These are phyloP conservation scores for Uloborus plumipes DNA, from an alignment of 2,888 invertebrate species.

Conservation along the genomic window DNA sequence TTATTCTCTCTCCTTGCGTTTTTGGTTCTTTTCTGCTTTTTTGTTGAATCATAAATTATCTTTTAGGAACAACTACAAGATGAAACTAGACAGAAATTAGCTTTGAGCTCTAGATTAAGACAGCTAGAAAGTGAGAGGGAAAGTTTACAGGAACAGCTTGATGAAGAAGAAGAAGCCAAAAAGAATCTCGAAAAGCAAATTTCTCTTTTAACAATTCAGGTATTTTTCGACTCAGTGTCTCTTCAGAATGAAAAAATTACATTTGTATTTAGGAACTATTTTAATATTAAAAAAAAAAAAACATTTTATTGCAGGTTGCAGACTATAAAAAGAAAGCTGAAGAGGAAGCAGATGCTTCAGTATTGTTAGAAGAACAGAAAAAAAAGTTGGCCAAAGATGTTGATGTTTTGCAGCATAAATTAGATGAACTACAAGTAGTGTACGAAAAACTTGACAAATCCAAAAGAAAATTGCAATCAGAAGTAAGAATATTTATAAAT, in stretches of 20 bases:
- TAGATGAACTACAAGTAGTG: conserved; percentile 89
- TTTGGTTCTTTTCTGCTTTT: background rate
- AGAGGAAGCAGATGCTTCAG: conserved; percentile 86
- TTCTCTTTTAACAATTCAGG: conserved; percentile 59
- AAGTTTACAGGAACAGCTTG: conserved; percentile 88
- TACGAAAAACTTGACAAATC: conserved; percentile 96
- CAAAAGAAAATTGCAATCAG: conserved; percentile 97
- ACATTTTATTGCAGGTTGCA: conserved; percentile 67
- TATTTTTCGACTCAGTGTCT: conserved; percentile 1
- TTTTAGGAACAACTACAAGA: conserved; percentile 85
- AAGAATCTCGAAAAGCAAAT: conserved; percentile 86
- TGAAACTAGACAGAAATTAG: conserved; percentile 94
- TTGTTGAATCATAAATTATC: background rate
- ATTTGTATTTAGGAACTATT: no score
- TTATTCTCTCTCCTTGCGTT: background rate
- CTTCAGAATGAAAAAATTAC: background rate
- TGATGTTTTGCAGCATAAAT: conserved; percentile 87
- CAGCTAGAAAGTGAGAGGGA: conserved; percentile 93
- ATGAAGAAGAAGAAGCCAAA: conserved; percentile 93
- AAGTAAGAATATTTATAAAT: conserved; percentile 72
- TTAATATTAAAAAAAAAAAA: no score
- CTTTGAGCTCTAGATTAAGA: conserved; percentile 87
- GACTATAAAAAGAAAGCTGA: conserved; percentile 91
- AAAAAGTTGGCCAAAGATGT: conserved; percentile 90
- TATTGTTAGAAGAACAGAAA: conserved; percentile 88